Evolutionary conservation across 2,797 vertebrate species (phyloP).

Genomic region (Buphagus erythrorhynchus): DNA sequence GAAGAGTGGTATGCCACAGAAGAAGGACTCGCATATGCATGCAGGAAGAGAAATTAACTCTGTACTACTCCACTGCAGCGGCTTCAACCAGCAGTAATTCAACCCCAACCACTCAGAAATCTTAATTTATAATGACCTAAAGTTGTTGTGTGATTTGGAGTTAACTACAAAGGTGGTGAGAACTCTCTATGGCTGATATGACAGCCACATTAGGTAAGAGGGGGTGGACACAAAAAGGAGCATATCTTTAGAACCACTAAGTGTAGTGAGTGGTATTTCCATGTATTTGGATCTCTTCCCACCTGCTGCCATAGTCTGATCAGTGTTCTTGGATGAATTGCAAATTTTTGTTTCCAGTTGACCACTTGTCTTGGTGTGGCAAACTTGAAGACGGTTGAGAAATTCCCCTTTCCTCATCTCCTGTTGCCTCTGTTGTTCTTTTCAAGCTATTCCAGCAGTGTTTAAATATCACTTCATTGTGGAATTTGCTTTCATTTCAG

Average conservation of each 20-base stretch:
- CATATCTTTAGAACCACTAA: neutral
- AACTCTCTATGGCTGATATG: accelerated
- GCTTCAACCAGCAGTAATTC: neutral
- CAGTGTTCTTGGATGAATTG: neutral
- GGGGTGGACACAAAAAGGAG: neutral
- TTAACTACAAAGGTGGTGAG: neutral
- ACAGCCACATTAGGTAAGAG: neutral
- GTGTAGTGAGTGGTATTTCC: neutral
- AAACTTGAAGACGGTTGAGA: neutral
- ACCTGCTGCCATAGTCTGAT: neutral
- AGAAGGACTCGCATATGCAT: accelerated
- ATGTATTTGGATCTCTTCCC: neutral
- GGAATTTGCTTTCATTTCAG: neutral
- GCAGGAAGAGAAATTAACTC: neutral
- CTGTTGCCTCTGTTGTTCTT: neutral
- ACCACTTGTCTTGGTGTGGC: neutral
- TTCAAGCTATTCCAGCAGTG: neutral
- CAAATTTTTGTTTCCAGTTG: neutral
- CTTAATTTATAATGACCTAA: neutral
- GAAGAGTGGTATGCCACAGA: neutral
- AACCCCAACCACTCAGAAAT: neutral
- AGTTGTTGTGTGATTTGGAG: neutral
- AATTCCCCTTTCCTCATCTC: neutral
- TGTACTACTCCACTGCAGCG: neutral
- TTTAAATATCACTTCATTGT: neutral